A percentile compares a stretch with the other conserved stretches of the same genome.
Evolutionary conservation across 2,113 vertebrate species (phyloP).

Genomic region (Protobothrops flavoviridis): DNA sequence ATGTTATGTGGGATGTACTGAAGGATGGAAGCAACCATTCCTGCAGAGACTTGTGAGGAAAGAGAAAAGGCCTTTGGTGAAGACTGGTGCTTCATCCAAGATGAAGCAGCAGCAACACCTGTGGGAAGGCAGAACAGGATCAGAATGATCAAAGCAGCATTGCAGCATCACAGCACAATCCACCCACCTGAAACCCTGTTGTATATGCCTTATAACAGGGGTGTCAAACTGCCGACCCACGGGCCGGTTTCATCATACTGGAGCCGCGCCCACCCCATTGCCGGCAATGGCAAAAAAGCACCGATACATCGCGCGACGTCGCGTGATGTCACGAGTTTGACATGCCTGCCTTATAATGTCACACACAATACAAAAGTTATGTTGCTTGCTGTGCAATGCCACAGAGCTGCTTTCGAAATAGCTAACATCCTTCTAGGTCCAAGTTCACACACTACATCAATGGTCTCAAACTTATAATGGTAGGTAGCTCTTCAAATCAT

Average conservation of each 20-base stretch:
- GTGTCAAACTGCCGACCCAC: too few relatives aligned
- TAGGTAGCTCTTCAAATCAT: not conserved
- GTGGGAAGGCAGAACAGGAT: not conserved
- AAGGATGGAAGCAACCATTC: not conserved
- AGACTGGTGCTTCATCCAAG: not conserved
- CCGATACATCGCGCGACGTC: too few relatives aligned
- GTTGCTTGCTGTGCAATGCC: not conserved
- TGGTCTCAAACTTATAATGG: not conserved
- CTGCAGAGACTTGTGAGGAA: not conserved
- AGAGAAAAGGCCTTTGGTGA: not conserved
- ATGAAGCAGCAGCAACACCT: not conserved
- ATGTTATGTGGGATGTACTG: not conserved
- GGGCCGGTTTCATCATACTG: too few relatives aligned
- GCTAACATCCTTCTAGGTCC: not conserved
- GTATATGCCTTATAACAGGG: not conserved
- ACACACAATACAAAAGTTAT: not conserved
- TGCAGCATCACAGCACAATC: not conserved
- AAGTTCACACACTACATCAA: not conserved
- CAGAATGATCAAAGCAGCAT: not conserved
- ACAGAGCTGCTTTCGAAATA: not conserved
- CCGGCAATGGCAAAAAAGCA: too few relatives aligned
- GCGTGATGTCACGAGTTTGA: too few relatives aligned
- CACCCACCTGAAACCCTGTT: not conserved
- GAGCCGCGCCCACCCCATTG: too few relatives aligned
- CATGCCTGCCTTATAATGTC: not conserved